A percentile compares a stretch with the other conserved stretches of the same genome.
Conservation (phyloP, 53 echinoderm and acorn worm genomes). For the Pentamera pediparva region DNA sequence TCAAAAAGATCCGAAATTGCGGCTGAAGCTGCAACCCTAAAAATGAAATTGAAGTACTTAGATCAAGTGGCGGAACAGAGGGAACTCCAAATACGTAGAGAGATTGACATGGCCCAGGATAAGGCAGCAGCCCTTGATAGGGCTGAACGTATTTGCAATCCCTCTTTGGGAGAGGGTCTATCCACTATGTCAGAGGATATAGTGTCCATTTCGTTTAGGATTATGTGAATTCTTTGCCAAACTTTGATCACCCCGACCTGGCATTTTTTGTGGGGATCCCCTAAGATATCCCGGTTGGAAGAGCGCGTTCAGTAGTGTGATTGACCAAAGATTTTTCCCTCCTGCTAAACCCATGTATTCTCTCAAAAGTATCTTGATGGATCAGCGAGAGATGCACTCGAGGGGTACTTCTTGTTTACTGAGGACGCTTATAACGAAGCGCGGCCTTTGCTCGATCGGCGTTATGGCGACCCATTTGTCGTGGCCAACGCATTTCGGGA, state of each 20-base stretch:
- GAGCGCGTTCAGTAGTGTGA: neutral
- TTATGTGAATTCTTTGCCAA: no score
- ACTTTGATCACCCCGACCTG: neutral
- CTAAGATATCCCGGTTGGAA: neutral
- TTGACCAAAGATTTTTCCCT: neutral
- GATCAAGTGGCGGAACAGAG: no score
- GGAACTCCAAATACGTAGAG: no score
- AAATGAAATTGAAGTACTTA: neutral
- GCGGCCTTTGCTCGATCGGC: neutral
- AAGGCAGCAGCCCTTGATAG: neutral
- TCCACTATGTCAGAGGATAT: neutral
- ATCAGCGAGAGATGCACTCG: neutral
- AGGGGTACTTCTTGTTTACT: constrained; percentile 38
- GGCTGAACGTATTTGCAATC: neutral
- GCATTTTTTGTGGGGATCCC: neutral
- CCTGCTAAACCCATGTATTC: neutral
- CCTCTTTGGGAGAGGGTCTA: neutral
- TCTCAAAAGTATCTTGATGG: neutral
- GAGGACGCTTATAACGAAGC: constrained; percentile 30
- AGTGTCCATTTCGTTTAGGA: neutral
- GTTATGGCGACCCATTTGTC: constrained; percentile 37
- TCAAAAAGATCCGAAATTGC: neutral
- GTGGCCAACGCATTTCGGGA: constrained; percentile 35
- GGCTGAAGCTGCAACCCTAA: neutral
- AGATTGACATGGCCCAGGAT: neutral